These are phyloP conservation scores for Alsophila aescularia DNA, from an alignment of 2,888 invertebrate species.

Conservation along the genomic window DNA sequence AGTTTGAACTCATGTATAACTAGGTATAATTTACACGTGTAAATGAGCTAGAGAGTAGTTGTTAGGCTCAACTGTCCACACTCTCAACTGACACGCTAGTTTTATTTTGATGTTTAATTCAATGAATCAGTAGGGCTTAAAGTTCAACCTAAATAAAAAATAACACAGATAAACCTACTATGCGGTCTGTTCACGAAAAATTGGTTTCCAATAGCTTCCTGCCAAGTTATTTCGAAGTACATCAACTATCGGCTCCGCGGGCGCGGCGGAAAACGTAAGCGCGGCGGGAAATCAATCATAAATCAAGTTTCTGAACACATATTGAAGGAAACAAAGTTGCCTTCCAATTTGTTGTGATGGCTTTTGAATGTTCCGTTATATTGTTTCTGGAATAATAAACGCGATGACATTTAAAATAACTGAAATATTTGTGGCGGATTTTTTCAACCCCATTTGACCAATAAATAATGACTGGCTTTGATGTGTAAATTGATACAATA, in stretches of 20 bases:
- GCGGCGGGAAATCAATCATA: conserved; percentile 68
- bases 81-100: too few species aligned
- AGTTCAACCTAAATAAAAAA: too few species aligned
- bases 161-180: neutral
- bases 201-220: conserved; percentile 15
- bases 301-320: conserved; percentile 60
- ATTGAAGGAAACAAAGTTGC: conserved; percentile 61
- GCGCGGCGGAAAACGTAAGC: conserved; percentile 47
- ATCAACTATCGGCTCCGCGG: conserved; percentile 16
- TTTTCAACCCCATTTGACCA: too few species aligned
- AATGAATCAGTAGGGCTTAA: too few species aligned
- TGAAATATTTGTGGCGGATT: neutral
- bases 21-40: too few species aligned
- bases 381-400: neutral
- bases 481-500: too few species aligned
- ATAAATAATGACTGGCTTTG: too few species aligned
- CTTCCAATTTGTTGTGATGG: conserved; percentile 42
- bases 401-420: neutral
- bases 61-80: too few species aligned
- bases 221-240: conserved; percentile 20
- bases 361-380: conserved; percentile 13
- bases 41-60: too few species aligned
- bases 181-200: conserved; percentile 15
- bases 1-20: too few species aligned
- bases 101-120: too few species aligned